Base-by-base conservation (phyloP, 2,888 invertebrate genomes). In the Hirtodrosophila confusa region DNA sequence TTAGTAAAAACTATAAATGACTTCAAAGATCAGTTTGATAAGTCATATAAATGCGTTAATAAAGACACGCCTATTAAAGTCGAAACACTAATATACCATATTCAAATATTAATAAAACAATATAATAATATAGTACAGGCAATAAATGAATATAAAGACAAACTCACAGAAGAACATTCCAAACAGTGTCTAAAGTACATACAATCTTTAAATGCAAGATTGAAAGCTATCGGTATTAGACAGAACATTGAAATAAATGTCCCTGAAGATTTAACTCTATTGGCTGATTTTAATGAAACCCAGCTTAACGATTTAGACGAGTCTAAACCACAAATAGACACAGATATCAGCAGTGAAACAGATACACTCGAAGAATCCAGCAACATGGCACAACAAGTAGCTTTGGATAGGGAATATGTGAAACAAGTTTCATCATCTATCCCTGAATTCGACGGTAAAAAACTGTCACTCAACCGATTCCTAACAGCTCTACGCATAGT, bases 391-490 rank as follows among this genome's bases (percentile, higher is more conserved):
- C 27, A 27, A 27, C 35, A n/a, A 35, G n/a, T 9, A 35, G 35
- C 10, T 9, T 9, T 35, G 9, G 10, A n/a, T n/a, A n/a, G 35
- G 27, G 27, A 27, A 43, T 53, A 36, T 17, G 47, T 47, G 3
- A 37, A 6, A 23, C 44, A 55, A n/a, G 24, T 47, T 17, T 50
- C 44, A 17, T 44, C 37, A 29, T 9, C 49, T n/a, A 12, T 50
- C 2, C 24, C 44, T 12, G 29, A 58, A 44, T 50, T 58, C n/a
- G 44, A 58, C 31, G 48, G 56, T 17, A 56, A 41, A 53, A 53
- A 43, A 10, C 27, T 35, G 12, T 47, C 35, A 47, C 17, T 47
- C 8, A 24, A 31, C 8, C 17, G 48, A n/a, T 49, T 49, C 31
- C 24, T 49, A 49, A 49, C 48, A 17, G 17, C 17, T 17, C 17